Percentiles rank a stretch among this genome's conserved stretches.
These are phyloP conservation scores for Poecile montanus DNA, from an alignment of 2,797 vertebrate species.

Conservation along the genomic window DNA sequence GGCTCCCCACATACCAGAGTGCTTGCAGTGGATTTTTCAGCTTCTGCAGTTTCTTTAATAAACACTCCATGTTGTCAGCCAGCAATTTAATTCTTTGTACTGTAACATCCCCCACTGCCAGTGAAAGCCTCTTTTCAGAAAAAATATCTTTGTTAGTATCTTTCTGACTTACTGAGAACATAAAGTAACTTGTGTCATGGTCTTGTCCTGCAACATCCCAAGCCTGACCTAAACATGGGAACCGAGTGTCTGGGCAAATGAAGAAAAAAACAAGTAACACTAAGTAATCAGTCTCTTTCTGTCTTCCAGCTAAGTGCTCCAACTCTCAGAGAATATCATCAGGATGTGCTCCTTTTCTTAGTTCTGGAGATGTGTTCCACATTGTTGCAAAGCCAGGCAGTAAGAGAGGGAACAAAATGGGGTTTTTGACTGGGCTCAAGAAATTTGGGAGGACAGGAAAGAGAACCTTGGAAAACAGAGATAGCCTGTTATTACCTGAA, in stretches of 20 bases:
- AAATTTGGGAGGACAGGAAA: not conserved
- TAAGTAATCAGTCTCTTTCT: not conserved
- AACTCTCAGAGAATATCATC: not conserved
- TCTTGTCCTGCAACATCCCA: not conserved
- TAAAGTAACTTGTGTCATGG: not conserved
- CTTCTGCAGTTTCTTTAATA: conserved; percentile 15
- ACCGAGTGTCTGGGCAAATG: not conserved
- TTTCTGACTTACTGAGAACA: conserved; percentile 50
- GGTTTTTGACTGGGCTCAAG: not conserved
- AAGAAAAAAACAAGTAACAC: not conserved
- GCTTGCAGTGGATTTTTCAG: not conserved
- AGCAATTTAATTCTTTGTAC: conserved; percentile 31
- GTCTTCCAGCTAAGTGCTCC: not conserved
- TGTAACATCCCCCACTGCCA: not conserved
- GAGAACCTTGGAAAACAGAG: not conserved
- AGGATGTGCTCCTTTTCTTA: not conserved
- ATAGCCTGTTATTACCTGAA: not conserved
- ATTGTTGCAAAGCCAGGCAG: not conserved
- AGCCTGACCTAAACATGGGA: not conserved
- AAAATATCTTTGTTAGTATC: not conserved
- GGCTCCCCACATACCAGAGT: not conserved
- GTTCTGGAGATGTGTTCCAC: not conserved
- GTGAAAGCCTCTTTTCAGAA: conserved; percentile 41
- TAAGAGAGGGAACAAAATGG: not conserved
- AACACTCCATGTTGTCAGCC: not conserved